A percentile compares a stretch with the other conserved stretches of the same genome.
These are phyloP conservation scores for Oscarella lobularis DNA, from an alignment of 37 sponge, comb jelly and placozoan species.

Conservation along the genomic window DNA sequence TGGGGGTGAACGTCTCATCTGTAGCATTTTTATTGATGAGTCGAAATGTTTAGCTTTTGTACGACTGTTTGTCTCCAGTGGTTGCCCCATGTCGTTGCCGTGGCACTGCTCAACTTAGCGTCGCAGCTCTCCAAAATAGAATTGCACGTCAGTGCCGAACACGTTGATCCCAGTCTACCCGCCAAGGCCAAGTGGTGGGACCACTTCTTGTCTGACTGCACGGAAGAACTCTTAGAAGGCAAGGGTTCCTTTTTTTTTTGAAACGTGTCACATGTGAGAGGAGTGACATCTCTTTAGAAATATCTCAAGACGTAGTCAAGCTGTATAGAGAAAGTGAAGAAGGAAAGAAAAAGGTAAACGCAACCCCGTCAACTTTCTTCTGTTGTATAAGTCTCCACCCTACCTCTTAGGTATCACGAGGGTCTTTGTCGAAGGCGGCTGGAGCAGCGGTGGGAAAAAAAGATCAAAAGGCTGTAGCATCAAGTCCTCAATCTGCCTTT, in stretches of 20 bases:
- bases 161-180: neutral
- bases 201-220: constrained; percentile 61
- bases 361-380: too few relatives aligned
- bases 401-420: too few relatives aligned
- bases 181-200: constrained; percentile 69
- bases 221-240: constrained; percentile 68
- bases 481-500: too few relatives aligned
- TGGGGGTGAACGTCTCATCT: constrained; percentile 5
- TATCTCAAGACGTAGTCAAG: constrained; percentile 54
- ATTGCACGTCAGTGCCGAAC: constrained; percentile 24
- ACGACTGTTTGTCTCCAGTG: constrained; percentile 79
- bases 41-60: constrained; percentile 50
- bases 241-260: constrained; percentile 3
- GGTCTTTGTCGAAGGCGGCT: too few relatives aligned
- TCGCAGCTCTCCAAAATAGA: constrained; percentile 58
- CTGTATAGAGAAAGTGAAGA: constrained; percentile 50
- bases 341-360: too few relatives aligned
- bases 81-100: constrained; percentile 73
- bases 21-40: too few relatives aligned
- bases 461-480: too few relatives aligned
- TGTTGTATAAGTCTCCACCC: too few relatives aligned
- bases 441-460: too few relatives aligned
- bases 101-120: constrained; percentile 73
- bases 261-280: too few relatives aligned
- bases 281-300: constrained; percentile 24